Base-by-base conservation (phyloP, 1,140 invertebrate genomes). In the Nymphalis io region DNA sequence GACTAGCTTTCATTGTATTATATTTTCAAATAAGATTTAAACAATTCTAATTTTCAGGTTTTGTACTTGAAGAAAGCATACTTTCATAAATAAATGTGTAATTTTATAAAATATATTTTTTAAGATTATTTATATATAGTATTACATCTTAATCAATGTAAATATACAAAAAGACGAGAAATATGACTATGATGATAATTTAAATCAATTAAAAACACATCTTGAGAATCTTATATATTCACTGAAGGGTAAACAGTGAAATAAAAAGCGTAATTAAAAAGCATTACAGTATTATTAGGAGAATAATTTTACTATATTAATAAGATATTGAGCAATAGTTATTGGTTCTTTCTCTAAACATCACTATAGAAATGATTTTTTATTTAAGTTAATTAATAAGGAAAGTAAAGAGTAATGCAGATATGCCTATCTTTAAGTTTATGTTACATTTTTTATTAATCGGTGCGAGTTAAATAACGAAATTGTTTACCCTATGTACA, bases 41-140 rank as follows among this genome's bases (percentile, higher is more conserved):
- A 40, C n/a, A 39, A 59, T 23, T 60, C 18, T 39, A 59, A 44
- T 58, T 66, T 66, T 66, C 42, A 55, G 63, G 62, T 65, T 21
- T 44, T 57, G 33, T 16, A 27, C 13, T 44, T 38, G 62, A 65
- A 51, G 62, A 18, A 53, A 23, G 4, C 33, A 55, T 65, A 27
- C 13, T 42, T 53, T 11, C 12, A 40, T 40, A 27, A 53, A 42
- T 15, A 44, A 46, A 46, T 46, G n/a, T n/a, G n/a, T 33, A 33
- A 33, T 33, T 33, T 8, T 33, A 33, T 33, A 8, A 33, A 33
- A 5, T 33, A 33, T 27, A 33, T 33, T 33, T 8, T 33, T 33
- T 33, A 33, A 8, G 27, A 33, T 33, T 33, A 33, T 5, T 33
- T 33, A 33, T 33, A 8, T 33, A 6, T 3, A 6, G 2, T 33